Evolutionary conservation across 2,113 vertebrate genomes (phyloP), one percentile per base, ranked within the genome.

Genomic region (Notechis scutatus): DNA sequence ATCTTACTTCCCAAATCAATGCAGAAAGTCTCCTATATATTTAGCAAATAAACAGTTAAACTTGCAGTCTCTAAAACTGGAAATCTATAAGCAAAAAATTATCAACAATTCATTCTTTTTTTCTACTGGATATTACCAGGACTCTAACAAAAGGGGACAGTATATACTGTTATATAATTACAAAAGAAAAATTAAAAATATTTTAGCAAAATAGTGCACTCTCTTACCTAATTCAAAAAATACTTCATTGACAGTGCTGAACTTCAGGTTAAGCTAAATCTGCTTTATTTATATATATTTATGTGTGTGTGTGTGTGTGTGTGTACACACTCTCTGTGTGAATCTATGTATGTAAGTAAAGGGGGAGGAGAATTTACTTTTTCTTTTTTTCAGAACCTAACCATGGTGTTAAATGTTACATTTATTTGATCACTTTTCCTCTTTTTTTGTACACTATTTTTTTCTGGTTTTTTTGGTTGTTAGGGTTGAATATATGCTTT

Each of bases 1-100:
- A 99, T 90, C 98, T 98, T 86, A 98, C 98, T 97, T 99, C 99
- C 99, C 99, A 99, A 92, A 99, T 98, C 96, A 99, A 95, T 12
- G 99, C 99, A 90, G 99, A 99, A 3, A 99, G 97, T 92, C 99
- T 98, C 97, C 99, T 99, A 97, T 52, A 92, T 90, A 39, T 93
- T 64, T n/a, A 93, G 45, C 29, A 95, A 94, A 89, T 42, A 94
- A 95, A 91, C 12, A 93, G 1, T 24, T 14, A 0, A 24, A 39
- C 26, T 21, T 39, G 29, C n/a, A 74, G 8, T 23, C 52, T 86
- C 24, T 15, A 90, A 54, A 85, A 86, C 55, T 21, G 42, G 54
- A 92, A 24, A 85, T 56, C 57, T 81, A 45, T 85, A 92, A 92
- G 34, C 12, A 21, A 56, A 92, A 85, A 5, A n/a, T 45, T 88